Evolutionary conservation across 1,140 invertebrate species (phyloP).

Genomic region (Drosophila ercepeae): DNA sequence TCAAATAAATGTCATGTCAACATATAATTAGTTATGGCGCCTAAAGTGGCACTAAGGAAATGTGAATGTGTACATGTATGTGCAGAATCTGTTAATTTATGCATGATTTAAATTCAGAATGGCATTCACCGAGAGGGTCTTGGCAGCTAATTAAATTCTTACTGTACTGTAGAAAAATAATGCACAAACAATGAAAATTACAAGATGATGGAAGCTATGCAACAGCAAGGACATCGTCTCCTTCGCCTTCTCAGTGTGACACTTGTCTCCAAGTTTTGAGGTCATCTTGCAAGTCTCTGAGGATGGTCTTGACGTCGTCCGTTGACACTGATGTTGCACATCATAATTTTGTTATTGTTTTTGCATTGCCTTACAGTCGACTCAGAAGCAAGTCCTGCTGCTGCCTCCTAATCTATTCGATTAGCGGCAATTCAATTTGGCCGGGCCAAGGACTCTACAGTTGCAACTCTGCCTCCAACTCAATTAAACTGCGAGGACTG

Average conservation of each 20-base stretch:
- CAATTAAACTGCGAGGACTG: conserved; percentile 62
- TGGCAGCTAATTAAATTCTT: conserved; percentile 41
- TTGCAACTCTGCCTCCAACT: conserved; percentile 39
- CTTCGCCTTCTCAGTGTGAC: conserved; percentile 1
- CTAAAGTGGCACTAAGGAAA: conserved; percentile 37
- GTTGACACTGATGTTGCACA: conserved; percentile 20
- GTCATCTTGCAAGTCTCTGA: conserved; percentile 24
- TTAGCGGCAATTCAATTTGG: conserved; percentile 76
- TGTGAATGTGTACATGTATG: conserved; percentile 8
- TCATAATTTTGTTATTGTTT: conserved; percentile 78
- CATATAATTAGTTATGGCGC: conserved; percentile 72
- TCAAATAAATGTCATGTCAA: conserved; percentile 78
- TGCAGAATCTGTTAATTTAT: conserved; percentile 50
- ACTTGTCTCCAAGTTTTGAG: conserved; percentile 28
- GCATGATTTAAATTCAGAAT: conserved; percentile 54
- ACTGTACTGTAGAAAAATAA: conserved; percentile 13
- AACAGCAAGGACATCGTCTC: background rate
- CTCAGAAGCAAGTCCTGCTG: conserved; percentile 39
- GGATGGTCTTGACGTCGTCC: conserved; percentile 42
- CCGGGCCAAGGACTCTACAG: conserved; percentile 49
- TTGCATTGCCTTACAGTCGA: conserved; percentile 61
- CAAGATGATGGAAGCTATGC: conserved; percentile 1
- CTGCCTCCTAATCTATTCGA: conserved; percentile 73
- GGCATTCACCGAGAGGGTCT: background rate
- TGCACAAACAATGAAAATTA: conserved; percentile 11